phyloP scores from a whole-genome alignment of 2,797 vertebrate species.

The Buceros bicornis region DNA sequence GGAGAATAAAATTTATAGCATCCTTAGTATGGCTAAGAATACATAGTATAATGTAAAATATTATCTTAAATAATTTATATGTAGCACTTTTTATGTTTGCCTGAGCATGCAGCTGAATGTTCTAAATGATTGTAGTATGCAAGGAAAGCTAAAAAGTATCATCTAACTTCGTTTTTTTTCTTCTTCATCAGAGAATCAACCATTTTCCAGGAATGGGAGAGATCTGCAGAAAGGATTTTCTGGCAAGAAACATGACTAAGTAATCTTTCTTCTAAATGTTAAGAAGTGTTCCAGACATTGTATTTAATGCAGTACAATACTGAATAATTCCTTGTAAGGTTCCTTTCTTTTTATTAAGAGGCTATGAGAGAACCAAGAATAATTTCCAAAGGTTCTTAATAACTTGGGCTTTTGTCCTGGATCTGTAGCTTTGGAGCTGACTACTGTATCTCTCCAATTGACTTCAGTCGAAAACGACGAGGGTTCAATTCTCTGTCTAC shows the following conservation, averaged over 20 bases:
- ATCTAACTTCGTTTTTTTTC: neutral
- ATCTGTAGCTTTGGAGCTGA: neutral
- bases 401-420: neutral
- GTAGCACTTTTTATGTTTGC: neutral
- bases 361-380: neutral
- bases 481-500: neutral
- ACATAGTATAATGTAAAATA: neutral
- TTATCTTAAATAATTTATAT: neutral
- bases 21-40: neutral
- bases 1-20: neutral
- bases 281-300: neutral
- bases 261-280: constrained; percentile 82
- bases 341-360: neutral
- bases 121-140: neutral
- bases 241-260: constrained; percentile 99
- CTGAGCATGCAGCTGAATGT: neutral
- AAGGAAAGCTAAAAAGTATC: neutral
- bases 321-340: neutral
- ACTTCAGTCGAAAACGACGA: neutral
- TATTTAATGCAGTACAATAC: neutral
- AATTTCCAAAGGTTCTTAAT: neutral
- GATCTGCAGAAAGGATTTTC: constrained; percentile 99
- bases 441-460: neutral
- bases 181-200: constrained; percentile 94
- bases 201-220: constrained; percentile 99